Evolutionary conservation across 2,797 vertebrate species (phyloP), one percentile per base, ranked within the genome.

Genomic region (Bradypus variegatus): DNA sequence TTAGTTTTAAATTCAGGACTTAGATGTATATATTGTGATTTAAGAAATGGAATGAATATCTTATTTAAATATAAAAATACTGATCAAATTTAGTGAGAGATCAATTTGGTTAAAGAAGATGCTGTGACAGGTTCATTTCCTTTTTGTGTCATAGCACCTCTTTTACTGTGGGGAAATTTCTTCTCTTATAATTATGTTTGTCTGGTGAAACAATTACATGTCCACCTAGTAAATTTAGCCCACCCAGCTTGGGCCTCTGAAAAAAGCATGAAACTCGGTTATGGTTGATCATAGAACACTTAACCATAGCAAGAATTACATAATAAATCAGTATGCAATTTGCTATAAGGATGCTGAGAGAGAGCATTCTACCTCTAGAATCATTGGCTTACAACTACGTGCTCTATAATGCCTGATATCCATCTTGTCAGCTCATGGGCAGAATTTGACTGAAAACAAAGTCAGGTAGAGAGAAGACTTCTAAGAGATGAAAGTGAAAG

Each of bases 11-110:
- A 88, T 81, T 83, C 23, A 64, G 4, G 27, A 10, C 4, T 73
- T 69, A 75, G 33, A 77, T 1, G 5, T 69, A 77, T 55, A 38
- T 45, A 45, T 45, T 45, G 6, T 90, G 6, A 86, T 45, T 91
- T 82, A 64, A 83, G 16, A 91, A 78, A 16, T 55, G 3, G 21
- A 67, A 75, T 69, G 3, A 1, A 53, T 86, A 70, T 2, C 6
- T 73, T 85, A 70, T 73, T 90, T 79, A 82, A 88, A 67, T 45
- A 79, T 15, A 91, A 93, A 88, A 80, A 5, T 67, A 36, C 53
- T 84, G 31, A 45, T 36, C 38, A 88, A 41, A 29, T 88, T 83
- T 93, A 50, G 2, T 67, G 27, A 91, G 31, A 73, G 65, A 75
- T 72, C 10, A 84, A 64, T 84, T 87, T 81, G 16, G 3, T 89